A percentile compares a stretch with the other conserved stretches of the same genome.
Conservation (phyloP, 1,140 invertebrate species). For the Vanessa atalanta region DNA sequence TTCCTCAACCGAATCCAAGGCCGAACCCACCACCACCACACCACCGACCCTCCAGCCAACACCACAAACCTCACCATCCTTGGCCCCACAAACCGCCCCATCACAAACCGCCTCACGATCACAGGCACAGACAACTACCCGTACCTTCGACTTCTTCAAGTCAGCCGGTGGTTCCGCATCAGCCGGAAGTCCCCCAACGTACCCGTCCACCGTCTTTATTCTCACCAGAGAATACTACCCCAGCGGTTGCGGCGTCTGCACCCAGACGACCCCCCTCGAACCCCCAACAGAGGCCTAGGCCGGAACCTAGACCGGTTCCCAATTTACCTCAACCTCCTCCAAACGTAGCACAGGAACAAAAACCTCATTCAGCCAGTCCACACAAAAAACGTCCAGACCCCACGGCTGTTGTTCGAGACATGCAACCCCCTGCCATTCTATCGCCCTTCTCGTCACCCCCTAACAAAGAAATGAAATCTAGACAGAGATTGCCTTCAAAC, state of each 20-base stretch:
- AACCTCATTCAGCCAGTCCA: slow-evolving; percentile 48
- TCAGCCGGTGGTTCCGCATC: slow-evolving; percentile 31
- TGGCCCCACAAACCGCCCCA: slow-evolving; percentile 67
- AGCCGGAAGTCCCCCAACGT: slow-evolving; percentile 51
- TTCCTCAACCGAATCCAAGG: slow-evolving; percentile 37
- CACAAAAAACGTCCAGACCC: slow-evolving; percentile 64
- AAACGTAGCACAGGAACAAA: slow-evolving; percentile 35
- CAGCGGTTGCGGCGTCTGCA: slow-evolving; percentile 49
- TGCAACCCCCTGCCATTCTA: slow-evolving; percentile 71
- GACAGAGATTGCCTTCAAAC: slow-evolving; percentile 56
- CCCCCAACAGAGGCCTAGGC: slow-evolving; percentile 38
- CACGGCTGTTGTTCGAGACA: slow-evolving; percentile 59
- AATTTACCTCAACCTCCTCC: slow-evolving; percentile 32
- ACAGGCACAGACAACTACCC: slow-evolving; percentile 49
- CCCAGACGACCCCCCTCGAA: slow-evolving; percentile 48
- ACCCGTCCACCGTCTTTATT: slow-evolving; percentile 69
- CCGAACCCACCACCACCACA: slow-evolving; percentile 52
- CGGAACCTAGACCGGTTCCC: slow-evolving; percentile 32
- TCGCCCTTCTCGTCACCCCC: slow-evolving; percentile 75
- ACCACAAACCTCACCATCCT: slow-evolving; percentile 62
- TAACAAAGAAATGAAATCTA: slow-evolving; percentile 49
- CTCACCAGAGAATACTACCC: slow-evolving; percentile 68
- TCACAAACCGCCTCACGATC: slow-evolving; percentile 62
- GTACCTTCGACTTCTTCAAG: slow-evolving; percentile 35
- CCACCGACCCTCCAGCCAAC: slow-evolving; percentile 50